phyloP scores from a whole-genome alignment of 2,113 vertebrate genomes.

The Spilogale gracilis region DNA sequence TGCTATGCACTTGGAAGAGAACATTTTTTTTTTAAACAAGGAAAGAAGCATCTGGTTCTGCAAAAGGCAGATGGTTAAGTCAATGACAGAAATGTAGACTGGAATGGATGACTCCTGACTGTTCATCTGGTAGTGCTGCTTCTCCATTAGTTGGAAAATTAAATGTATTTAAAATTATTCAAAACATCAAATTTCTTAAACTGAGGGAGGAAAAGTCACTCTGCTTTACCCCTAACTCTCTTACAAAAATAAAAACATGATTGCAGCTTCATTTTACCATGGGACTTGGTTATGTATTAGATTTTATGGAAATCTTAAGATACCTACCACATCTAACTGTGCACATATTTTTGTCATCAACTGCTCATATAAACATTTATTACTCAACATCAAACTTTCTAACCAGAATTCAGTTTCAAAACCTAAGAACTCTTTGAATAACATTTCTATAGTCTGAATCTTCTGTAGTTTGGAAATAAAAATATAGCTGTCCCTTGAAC shows the following conservation, averaged over 20 bases:
- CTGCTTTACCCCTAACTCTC: not conserved
- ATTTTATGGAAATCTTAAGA: not conserved
- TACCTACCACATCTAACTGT: not conserved
- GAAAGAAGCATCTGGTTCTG: not conserved
- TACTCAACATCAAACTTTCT: not conserved
- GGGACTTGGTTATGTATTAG: not conserved
- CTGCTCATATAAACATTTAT: not conserved
- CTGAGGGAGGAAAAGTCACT: not conserved
- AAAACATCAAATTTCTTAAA: not conserved
- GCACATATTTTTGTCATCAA: not conserved
- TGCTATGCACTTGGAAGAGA: not conserved
- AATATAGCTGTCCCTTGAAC: not conserved
- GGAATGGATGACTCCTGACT: not conserved
- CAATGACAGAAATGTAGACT: not conserved
- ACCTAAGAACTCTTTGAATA: not conserved
- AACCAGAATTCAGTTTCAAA: conserved; percentile 23
- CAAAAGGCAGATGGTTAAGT: conserved; percentile 2
- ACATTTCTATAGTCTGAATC: not conserved
- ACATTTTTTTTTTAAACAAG: not conserved
- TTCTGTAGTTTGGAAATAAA: not conserved
- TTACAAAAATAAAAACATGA: not conserved
- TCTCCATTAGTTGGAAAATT: not conserved
- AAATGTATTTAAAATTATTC: not conserved
- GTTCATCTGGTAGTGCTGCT: not conserved
- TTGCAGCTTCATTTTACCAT: not conserved